These are phyloP conservation scores for Elanoides forficatus DNA, from an alignment of 2,113 vertebrate genomes.

Conservation along the genomic window DNA sequence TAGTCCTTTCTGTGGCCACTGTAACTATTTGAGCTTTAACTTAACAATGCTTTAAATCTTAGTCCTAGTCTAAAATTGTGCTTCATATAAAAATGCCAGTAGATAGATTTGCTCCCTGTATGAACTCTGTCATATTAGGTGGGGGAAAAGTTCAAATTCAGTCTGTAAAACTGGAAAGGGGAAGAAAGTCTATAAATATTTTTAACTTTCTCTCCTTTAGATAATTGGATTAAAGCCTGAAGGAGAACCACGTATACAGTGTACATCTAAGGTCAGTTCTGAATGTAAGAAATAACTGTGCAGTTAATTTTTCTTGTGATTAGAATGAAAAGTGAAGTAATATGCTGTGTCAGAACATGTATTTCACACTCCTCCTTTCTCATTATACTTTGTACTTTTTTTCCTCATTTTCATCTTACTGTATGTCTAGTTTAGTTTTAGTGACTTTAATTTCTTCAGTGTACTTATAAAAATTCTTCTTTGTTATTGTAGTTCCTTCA, in stretches of 20 bases:
- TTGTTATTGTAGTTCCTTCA: not conserved
- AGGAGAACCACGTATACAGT: conserved; percentile 83
- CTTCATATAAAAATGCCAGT: not conserved
- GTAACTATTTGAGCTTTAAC: not conserved
- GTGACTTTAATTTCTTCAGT: not conserved
- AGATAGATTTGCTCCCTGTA: not conserved
- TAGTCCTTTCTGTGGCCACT: not conserved
- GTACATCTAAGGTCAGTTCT: conserved; percentile 84
- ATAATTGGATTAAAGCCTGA: conserved; percentile 91
- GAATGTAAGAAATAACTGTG: not conserved
- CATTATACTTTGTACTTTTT: not conserved
- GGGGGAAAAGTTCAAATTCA: not conserved
- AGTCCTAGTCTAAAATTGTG: not conserved
- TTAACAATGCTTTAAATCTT: not conserved
- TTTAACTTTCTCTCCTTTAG: conserved; percentile 68
- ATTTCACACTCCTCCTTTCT: not conserved
- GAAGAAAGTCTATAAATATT: not conserved
- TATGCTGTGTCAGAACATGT: not conserved
- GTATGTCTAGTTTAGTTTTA: not conserved
- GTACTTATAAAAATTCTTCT: not conserved
- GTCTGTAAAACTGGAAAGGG: not conserved
- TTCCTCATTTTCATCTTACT: not conserved
- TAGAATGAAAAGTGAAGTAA: not conserved
- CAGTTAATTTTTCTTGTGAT: not conserved
- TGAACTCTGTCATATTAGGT: not conserved